Conservation (phyloP, 1,140 invertebrate genomes). For the Zaprionus taronus region DNA sequence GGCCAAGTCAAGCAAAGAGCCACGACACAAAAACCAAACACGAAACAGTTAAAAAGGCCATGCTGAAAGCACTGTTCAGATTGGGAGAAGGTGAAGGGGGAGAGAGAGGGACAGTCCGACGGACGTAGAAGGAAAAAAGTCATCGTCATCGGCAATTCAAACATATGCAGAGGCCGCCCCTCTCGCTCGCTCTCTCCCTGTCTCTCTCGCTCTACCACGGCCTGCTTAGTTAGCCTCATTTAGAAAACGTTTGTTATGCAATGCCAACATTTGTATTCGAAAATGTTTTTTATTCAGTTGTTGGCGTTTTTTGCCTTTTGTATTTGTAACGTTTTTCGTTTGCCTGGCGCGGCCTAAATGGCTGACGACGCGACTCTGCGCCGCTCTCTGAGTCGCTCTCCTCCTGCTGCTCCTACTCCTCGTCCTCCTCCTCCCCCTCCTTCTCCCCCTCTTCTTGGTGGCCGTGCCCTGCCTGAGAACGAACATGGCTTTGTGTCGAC, state of each 20-base stretch:
- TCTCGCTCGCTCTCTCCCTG: conserved; percentile 18
- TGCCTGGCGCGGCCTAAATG: conserved; percentile 73
- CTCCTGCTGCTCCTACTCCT: conserved; percentile 8
- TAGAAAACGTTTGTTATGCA: conserved; percentile 84
- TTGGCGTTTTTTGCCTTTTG: conserved; percentile 69
- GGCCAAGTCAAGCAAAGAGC: conserved; percentile 46
- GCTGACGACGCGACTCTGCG: conserved; percentile 50
- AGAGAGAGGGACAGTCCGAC: conserved; percentile 1
- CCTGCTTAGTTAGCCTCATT: conserved; percentile 84
- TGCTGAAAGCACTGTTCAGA: conserved; percentile 11
- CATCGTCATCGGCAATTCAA: conserved; percentile 83
- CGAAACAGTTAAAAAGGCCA: conserved; percentile 77
- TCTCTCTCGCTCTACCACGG: conserved; percentile 3
- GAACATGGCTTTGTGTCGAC: conserved; percentile 72
- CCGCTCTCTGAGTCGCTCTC: conserved; percentile 22
- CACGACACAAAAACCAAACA: conserved; percentile 73
- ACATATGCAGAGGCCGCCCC: conserved; percentile 74
- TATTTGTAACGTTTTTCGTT: conserved; percentile 51
- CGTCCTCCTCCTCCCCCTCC: neutral
- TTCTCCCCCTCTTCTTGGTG: conserved; percentile 19
- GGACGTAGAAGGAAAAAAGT: conserved; percentile 74
- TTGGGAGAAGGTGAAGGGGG: neutral
- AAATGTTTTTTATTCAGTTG: conserved; percentile 84
- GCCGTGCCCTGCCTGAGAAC: conserved; percentile 58
- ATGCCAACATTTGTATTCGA: conserved; percentile 84